A percentile compares a stretch with the other conserved stretches of the same genome.
Conservation (phyloP, 64 coral and sea anemone species). For the Cladopsammia gracilis region DNA sequence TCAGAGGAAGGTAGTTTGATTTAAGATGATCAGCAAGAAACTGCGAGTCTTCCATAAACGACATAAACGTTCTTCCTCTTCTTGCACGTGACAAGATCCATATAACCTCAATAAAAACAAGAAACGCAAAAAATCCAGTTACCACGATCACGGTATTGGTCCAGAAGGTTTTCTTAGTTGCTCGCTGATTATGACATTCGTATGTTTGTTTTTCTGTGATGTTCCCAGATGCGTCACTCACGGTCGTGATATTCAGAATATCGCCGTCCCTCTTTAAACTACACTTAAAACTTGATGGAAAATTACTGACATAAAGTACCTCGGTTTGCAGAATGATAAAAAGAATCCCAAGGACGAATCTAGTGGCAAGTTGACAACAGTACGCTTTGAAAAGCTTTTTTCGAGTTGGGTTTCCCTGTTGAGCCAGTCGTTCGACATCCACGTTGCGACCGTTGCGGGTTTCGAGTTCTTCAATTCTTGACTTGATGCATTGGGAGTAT, state of each 20-base stretch:
- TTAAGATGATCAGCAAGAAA: neutral
- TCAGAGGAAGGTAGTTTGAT: too few relatives aligned
- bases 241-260: too few relatives aligned
- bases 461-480: neutral
- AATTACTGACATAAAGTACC: neutral
- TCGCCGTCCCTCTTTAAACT: neutral
- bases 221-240: too few relatives aligned
- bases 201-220: neutral
- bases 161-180: neutral
- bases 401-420: neutral
- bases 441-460: too few relatives aligned
- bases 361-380: neutral
- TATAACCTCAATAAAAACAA: neutral
- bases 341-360: neutral
- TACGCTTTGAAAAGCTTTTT: neutral
- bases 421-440: too few relatives aligned
- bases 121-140: neutral
- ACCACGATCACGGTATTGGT: neutral
- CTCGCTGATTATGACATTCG: conserved; percentile 3
- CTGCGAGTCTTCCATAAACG: neutral
- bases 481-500: neutral
- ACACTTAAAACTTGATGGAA: neutral
- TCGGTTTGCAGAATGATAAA: neutral
- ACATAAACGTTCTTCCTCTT: neutral
- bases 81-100: neutral